These are phyloP conservation scores for Meandrusa payeni DNA, from an alignment of 2,888 invertebrate genomes.

Conservation along the genomic window DNA sequence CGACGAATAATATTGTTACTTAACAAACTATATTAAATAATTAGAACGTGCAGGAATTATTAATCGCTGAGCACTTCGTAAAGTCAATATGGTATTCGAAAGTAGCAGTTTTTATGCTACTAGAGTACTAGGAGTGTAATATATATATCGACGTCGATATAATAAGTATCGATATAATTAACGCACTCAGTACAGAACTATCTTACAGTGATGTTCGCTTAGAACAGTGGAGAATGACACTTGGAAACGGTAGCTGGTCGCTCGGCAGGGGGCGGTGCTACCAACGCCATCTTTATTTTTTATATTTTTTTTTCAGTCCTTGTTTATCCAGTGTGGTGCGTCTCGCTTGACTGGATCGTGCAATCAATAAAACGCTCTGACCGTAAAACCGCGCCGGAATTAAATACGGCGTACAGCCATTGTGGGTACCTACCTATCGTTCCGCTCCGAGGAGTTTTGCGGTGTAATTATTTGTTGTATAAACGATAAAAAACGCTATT, in stretches of 20 bases:
- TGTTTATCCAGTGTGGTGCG: conserved; percentile 73
- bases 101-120: too few relatives aligned
- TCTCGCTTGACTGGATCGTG: conserved; percentile 65
- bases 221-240: conserved; percentile 65
- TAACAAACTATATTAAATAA: too few relatives aligned
- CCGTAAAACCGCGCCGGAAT: conserved; percentile 68
- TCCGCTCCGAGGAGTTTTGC: conserved; percentile 37
- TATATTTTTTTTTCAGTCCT: conserved; percentile 61
- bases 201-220: conserved; percentile 29
- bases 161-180: conserved; percentile 5
- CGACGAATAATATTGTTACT: too few relatives aligned
- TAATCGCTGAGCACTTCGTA: too few relatives aligned
- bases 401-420: conserved; percentile 55
- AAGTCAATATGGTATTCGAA: too few relatives aligned
- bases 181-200: not conserved
- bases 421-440: conserved; percentile 43
- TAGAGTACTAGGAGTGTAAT: not conserved
- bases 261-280: conserved; percentile 73
- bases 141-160: conserved; percentile 43
- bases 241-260: conserved; percentile 71
- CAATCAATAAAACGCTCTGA: conserved; percentile 75
- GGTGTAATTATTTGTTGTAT: conserved; percentile 49
- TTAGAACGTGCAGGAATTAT: too few relatives aligned
- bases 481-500: conserved; percentile 27
- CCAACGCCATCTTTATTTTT: conserved; percentile 70